Evolutionary conservation across 1,140 invertebrate genomes (phyloP).

Genomic region (Psilanteris sp.): DNA sequence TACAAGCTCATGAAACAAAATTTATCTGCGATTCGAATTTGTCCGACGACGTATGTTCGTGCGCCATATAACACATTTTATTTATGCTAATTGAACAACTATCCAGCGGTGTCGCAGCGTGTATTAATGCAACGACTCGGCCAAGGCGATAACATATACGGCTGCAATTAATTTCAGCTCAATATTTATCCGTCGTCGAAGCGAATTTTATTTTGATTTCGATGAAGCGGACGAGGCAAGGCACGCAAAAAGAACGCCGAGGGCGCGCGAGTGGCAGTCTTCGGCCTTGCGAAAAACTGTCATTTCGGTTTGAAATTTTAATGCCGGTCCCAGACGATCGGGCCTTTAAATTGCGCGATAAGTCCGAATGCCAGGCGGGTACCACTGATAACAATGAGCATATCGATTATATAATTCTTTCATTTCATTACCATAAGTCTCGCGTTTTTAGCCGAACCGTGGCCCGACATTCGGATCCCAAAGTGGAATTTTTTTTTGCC

Average conservation of each 20-base stretch:
- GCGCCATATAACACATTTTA: conserved; percentile 63
- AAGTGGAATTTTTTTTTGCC: too few relatives aligned
- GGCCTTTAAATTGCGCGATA: conserved; percentile 44
- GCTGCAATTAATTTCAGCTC: conserved; percentile 62
- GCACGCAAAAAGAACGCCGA: conserved; percentile 12
- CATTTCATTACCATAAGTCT: conserved; percentile 50
- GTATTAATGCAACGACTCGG: conserved; percentile 63
- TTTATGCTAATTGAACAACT: conserved; percentile 67
- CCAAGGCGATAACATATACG: conserved; percentile 62
- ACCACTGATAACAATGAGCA: conserved; percentile 51
- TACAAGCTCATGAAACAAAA: conserved; percentile 63
- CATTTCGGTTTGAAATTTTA: conserved; percentile 51
- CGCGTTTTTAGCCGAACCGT: conserved; percentile 14
- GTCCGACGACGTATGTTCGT: conserved; percentile 54
- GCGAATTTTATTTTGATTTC: conserved; percentile 51
- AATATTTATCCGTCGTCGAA: conserved; percentile 60
- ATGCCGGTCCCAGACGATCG: conserved; percentile 9
- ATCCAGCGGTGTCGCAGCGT: conserved; percentile 64
- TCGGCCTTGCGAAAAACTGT: conserved; percentile 55
- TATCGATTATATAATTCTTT: conserved; percentile 50
- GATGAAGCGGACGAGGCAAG: conserved; percentile 35
- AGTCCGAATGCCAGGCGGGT: conserved; percentile 43
- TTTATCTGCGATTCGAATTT: conserved; percentile 65
- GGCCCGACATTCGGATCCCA: conserved; percentile 50
- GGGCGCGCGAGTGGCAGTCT: conserved; percentile 10